phyloP scores from a whole-genome alignment of 2,888 invertebrate genomes.

The Pristionchus japonicus region DNA sequence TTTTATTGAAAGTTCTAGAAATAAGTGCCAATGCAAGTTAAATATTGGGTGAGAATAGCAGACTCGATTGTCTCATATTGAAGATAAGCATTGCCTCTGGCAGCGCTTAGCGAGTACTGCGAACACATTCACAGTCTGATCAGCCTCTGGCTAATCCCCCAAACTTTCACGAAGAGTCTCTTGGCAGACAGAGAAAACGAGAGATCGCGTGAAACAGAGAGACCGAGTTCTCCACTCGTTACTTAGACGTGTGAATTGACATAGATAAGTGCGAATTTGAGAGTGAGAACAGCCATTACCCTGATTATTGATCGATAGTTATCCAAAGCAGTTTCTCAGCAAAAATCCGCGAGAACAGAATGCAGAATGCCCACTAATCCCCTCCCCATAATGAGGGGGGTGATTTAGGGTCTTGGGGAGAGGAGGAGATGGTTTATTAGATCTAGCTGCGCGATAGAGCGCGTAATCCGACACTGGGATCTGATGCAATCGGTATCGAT shows the following conservation, averaged over 20 bases:
- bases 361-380: background rate
- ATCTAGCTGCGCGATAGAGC: conserved; percentile 3
- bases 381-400: background rate
- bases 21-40: no score
- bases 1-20: no score
- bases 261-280: background rate
- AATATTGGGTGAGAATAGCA: no score
- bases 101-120: no score
- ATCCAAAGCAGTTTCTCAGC: background rate
- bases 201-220: background rate
- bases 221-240: no score
- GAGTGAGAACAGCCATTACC: background rate
- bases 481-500: conserved; percentile 6
- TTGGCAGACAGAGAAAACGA: background rate
- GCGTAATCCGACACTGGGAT: conserved; percentile 15
- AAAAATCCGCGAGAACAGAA: background rate
- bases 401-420: background rate
- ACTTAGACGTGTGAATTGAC: background rate
- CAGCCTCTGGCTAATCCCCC: no score
- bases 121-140: no score
- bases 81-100: no score
- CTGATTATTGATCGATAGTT: background rate
- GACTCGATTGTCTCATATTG: no score
- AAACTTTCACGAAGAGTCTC: no score
- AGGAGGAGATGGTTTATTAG: background rate